Base-by-base conservation (phyloP, 2,797 vertebrate species). In the Neopelma chrysocephalum region DNA sequence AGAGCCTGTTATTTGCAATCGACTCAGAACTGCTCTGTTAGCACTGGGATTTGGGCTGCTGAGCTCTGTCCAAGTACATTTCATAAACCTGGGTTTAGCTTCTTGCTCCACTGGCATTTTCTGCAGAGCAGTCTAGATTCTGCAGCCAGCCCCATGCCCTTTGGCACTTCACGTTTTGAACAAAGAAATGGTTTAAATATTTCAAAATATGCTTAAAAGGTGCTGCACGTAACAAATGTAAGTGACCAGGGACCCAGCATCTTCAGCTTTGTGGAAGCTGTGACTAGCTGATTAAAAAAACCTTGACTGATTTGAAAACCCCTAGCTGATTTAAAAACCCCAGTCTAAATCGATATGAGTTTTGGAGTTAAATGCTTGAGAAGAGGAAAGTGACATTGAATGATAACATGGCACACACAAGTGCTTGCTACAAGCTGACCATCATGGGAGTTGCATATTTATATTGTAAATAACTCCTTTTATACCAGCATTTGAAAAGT, bases 41-140 rank as follows among this genome's bases (percentile, higher is more conserved):
- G 80, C 80, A 36, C 8, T 87, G 95, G 87, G 93, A 95, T 95
- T 94, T 95, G 72, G 18, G 3, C 66, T 6, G 31, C 73, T 79
- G 82, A 91, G 66, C 66, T 88, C 60, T 43, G 93, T 95, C 93
- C 96, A 95, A 93, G 77, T 70, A 38, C 0, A 0, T 93, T 96
- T 95, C 88, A 90, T 94, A 95, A 96, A 91, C 76, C 32, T 62
- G 70, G 86, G 66, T 72, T 96, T 91, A 90, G 48, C 82, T 89
- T 79, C 77, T 94, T 60, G 43, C 43, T 89, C 80, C 14, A 56
- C 1, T 27, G 91, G 64, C 34, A 9, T 69, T 94, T 94, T 89
- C 87, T 86, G 25, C 38, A 22, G 62, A 68, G 68, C 25, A 64
- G 51, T 62, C 48, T 68, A 60, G 22, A 53, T 89, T 77, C 73